A percentile compares a stretch with the other conserved stretches of the same genome.
Conservation (phyloP, 2,888 invertebrate genomes). For the Saturnia japonica region DNA sequence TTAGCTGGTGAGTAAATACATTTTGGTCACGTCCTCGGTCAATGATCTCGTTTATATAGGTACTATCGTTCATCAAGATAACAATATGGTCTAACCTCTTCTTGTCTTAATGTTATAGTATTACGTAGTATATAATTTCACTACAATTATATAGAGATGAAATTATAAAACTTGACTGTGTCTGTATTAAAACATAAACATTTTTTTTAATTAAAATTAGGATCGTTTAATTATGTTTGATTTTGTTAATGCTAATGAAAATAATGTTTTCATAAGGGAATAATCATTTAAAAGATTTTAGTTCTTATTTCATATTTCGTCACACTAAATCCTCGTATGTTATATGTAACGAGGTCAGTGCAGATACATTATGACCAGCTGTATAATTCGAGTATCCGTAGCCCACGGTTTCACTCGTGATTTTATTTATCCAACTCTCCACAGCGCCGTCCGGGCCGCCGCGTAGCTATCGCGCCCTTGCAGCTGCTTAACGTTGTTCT, state of each 20-base stretch:
- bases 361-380: neutral
- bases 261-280: neutral
- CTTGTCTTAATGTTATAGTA: neutral
- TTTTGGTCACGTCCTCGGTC: constrained; percentile 8
- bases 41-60: constrained; percentile 4
- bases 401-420: too few species aligned
- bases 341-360: neutral
- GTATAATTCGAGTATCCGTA: neutral
- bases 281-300: neutral
- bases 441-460: too few species aligned
- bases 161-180: neutral
- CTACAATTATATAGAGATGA: neutral
- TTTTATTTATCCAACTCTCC: too few species aligned
- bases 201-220: neutral
- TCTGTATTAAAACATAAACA: neutral
- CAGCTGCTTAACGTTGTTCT: too few species aligned
- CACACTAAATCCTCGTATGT: neutral
- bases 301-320: neutral
- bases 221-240: neutral
- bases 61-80: constrained; percentile 8
- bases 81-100: neutral
- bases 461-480: too few species aligned
- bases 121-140: neutral
- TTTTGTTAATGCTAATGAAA: too few species aligned
- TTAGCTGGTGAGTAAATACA: neutral